phyloP scores from a whole-genome alignment of 53 echinoderm and acorn worm species.

The Paracentrotus lividus region DNA sequence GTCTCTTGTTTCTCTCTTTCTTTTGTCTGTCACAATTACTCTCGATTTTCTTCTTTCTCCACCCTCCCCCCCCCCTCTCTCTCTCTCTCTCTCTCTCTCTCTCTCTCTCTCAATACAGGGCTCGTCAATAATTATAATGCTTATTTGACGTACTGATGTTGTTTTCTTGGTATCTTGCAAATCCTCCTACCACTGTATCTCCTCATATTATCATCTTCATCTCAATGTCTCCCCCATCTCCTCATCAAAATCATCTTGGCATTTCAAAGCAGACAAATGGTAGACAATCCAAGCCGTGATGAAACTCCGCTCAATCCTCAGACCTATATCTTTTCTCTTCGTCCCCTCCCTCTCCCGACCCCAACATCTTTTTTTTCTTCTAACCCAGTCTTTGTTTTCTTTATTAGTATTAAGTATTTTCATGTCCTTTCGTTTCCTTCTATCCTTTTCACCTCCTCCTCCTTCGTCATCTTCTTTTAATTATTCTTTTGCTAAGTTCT shows the following conservation, averaged over 20 bases:
- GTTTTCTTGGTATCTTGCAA: neutral
- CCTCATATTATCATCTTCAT: neutral
- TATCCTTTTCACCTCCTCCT: neutral
- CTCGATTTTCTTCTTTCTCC: neutral
- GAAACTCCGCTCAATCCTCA: neutral
- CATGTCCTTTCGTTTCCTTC: too few relatives aligned
- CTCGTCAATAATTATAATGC: neutral
- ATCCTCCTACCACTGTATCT: neutral
- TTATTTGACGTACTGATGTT: neutral
- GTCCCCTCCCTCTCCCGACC: neutral
- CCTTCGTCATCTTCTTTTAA: neutral
- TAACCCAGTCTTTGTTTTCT: too few relatives aligned
- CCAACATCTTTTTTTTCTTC: neutral
- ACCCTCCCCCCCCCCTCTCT: neutral
- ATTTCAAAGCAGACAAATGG: conserved; percentile 13
- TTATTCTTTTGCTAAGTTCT: too few relatives aligned
- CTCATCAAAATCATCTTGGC: conserved; percentile 19
- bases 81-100: conserved; percentile 1
- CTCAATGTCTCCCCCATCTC: neutral
- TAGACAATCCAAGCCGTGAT: conserved; percentile 33
- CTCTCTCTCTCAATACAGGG: too few relatives aligned
- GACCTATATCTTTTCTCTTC: neutral
- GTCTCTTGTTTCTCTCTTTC: neutral
- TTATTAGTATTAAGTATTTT: too few relatives aligned
- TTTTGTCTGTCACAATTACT: neutral